Evolutionary conservation across 2,888 invertebrate species (phyloP), one percentile per base, ranked within the genome.

Genomic region (Lasioglossum oenotherae): DNA sequence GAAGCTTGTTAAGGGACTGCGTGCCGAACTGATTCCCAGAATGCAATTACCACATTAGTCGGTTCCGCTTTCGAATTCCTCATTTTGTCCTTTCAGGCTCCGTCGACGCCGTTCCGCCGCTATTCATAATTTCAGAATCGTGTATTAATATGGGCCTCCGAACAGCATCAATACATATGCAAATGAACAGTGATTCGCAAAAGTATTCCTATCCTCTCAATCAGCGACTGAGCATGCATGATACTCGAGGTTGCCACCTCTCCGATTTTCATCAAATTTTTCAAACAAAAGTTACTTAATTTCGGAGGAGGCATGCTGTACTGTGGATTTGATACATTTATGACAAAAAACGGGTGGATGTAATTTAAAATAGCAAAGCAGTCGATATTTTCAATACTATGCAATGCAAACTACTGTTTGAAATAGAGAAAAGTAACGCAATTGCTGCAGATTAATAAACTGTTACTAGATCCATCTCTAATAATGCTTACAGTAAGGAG

Each of bases 1-100:
- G 86, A 82, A 78, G 87, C 89, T 90, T 88, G 91, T 88, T 89
- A 87, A 87, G 88, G 80, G 87, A 87, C 86, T 91, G 90, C 91
- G 91, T 89, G 92, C 89, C 87, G 83, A 85, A 83, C 87, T 76
- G 89, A 88, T 93, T 93, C 93, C 79, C 80, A 81, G 92, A 92
- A 91, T 87, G 85, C 89, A 91, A 93, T 93, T 92, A 93, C 92
- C 91, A 88, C 86, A 93, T 92, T 92, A 92, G 91, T 87, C 89
- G 89, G 92, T 92, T 92, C 91, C 92, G 92, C 92, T 92, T 93
- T 90, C 88, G 89, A 89, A 92, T 91, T 92, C 89, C 90, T 86
- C 85, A 87, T 89, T 90, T 90, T 91, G 89, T 92, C 90, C 87
- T 90, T 88, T 80, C 80, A 38, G 72, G 60, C 73, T 69, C 72